Evolutionary conservation across 2,888 invertebrate species (phyloP).

Genomic region (Agrypnus murinus): DNA sequence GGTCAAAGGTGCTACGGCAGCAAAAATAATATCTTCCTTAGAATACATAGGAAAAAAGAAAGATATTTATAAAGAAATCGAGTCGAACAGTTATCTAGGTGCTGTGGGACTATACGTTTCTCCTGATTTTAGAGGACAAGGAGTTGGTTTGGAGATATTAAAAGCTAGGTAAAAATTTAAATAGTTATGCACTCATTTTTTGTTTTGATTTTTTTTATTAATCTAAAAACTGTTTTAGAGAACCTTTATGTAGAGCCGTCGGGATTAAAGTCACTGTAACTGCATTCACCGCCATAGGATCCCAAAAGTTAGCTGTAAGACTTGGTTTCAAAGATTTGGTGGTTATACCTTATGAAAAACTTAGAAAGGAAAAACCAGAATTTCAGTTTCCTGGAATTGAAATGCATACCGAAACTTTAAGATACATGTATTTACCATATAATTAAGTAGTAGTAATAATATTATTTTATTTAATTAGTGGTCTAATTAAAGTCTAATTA

Average conservation of each 20-base stretch:
- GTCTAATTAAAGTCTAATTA: too few relatives aligned
- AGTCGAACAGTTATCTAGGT: conserved; percentile 61
- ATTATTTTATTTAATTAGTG: too few relatives aligned
- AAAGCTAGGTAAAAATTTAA: conserved; percentile 54
- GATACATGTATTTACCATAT: conserved; percentile 32
- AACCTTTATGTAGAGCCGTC: conserved; percentile 73
- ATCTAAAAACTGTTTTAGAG: conserved; percentile 61
- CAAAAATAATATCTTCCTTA: conserved; percentile 26
- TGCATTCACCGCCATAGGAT: conserved; percentile 74
- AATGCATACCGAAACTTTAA: conserved; percentile 13
- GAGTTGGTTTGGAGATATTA: conserved; percentile 57
- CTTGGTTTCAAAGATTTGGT: conserved; percentile 71
- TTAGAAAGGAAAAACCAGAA: conserved; percentile 64
- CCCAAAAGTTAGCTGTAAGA: conserved; percentile 73
- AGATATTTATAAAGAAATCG: conserved; percentile 56
- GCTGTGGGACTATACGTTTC: conserved; percentile 65
- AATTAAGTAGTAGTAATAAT: too few relatives aligned
- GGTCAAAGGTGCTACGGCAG: conserved; percentile 41
- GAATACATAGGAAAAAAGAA: conserved; percentile 48
- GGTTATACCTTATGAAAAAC: conserved; percentile 71
- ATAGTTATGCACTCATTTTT: background rate
- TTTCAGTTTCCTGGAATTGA: conserved; percentile 42
- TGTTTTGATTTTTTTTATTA: too few relatives aligned
- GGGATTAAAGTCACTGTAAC: conserved; percentile 72
- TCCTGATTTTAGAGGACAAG: conserved; percentile 63